Conservation (phyloP, 1,140 invertebrate species). For the Cydia strobilella region DNA sequence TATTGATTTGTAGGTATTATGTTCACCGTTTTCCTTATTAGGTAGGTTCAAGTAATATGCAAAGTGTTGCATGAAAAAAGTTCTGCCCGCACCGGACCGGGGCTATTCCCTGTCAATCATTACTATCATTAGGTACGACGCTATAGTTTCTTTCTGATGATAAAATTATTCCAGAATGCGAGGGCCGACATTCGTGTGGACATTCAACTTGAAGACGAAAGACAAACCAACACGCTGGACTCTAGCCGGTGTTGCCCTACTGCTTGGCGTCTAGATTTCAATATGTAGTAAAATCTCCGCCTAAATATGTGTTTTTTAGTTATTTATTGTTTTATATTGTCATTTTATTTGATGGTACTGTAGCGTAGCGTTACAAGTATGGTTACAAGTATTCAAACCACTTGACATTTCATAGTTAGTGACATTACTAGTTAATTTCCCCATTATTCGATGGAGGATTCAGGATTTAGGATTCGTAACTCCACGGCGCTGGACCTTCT, state of each 20-base stretch:
- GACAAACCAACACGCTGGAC: constrained; percentile 96
- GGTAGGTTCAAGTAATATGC: background rate
- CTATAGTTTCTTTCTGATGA: background rate
- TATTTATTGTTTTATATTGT: constrained; percentile 30
- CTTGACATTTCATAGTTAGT: background rate
- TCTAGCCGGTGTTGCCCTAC: constrained; percentile 93
- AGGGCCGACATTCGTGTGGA: constrained; percentile 97
- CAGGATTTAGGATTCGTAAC: background rate
- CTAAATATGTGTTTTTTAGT: background rate
- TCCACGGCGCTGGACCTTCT: background rate
- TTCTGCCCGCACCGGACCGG: background rate
- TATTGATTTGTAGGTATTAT: background rate
- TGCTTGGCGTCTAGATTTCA: constrained; percentile 85
- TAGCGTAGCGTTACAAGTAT: constrained; percentile 8
- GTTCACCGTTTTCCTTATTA: background rate
- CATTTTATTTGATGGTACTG: constrained; percentile 33
- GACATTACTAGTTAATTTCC: background rate
- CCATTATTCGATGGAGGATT: background rate
- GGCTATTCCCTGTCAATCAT: background rate
- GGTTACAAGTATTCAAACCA: background rate
- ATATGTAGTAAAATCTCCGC: background rate
- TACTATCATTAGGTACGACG: too few relatives aligned
- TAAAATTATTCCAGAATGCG: constrained; percentile 79
- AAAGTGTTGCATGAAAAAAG: background rate
- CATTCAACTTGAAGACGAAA: constrained; percentile 95